A percentile compares a stretch with the other conserved stretches of the same genome.
Evolutionary conservation across 1,140 invertebrate genomes (phyloP).

Genomic region (Lutraria rhynchaena): DNA sequence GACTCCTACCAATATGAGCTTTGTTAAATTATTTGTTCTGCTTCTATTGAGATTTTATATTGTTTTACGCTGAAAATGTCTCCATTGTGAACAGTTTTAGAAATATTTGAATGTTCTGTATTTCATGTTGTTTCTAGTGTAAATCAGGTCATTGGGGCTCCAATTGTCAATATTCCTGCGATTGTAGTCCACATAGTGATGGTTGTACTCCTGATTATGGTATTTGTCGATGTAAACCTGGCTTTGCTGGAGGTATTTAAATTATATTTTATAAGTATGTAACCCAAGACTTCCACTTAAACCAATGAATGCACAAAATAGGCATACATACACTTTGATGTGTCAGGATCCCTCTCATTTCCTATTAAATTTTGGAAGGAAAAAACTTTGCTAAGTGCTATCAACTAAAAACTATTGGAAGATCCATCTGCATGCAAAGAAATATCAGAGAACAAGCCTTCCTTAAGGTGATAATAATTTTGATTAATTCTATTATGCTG

Average conservation of each 20-base stretch:
- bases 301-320: too few relatives aligned
- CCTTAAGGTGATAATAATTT: too few relatives aligned
- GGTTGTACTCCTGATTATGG: slow-evolving; percentile 91
- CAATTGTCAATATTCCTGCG: slow-evolving; percentile 66
- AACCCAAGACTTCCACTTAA: too few relatives aligned
- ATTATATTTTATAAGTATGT: too few relatives aligned
- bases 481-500: too few relatives aligned
- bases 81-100: not conserved
- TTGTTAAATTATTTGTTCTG: not conserved
- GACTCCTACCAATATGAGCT: not conserved
- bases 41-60: not conserved
- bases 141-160: slow-evolving; percentile 61
- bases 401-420: too few relatives aligned
- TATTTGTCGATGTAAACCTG: slow-evolving; percentile 77
- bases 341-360: too few relatives aligned
- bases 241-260: slow-evolving; percentile 79
- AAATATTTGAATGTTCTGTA: not conserved
- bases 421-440: too few relatives aligned
- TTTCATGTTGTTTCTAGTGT: slow-evolving; percentile 63
- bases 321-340: too few relatives aligned
- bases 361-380: too few relatives aligned
- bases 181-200: slow-evolving; percentile 82
- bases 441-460: too few relatives aligned
- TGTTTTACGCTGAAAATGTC: not conserved
- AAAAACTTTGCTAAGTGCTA: too few relatives aligned